Conservation (phyloP, 2,888 invertebrate genomes). For the Eristalinus sepulchralis region DNA sequence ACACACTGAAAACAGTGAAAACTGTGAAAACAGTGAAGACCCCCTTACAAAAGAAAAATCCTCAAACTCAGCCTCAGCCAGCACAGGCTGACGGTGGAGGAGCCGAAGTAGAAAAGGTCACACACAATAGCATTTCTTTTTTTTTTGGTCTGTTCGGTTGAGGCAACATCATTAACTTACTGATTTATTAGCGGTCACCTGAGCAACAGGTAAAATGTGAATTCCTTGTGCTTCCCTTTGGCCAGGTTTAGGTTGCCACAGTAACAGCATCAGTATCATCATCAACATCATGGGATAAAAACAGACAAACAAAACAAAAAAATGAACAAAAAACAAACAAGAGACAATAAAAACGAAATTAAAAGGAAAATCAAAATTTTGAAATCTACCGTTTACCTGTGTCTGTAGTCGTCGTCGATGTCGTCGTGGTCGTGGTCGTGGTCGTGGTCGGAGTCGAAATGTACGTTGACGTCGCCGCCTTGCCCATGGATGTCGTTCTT, state of each 20-base stretch:
- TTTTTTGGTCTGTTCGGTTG: constrained; percentile 51
- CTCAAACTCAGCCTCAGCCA: neutral
- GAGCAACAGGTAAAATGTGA: constrained; percentile 71
- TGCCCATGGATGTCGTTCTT: neutral
- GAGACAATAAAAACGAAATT: constrained; percentile 70
- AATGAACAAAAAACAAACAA: constrained; percentile 60
- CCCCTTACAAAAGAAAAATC: too few species aligned
- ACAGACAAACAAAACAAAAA: constrained; percentile 16
- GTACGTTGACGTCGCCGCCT: neutral
- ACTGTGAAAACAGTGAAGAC: neutral
- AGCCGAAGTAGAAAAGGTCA: constrained; percentile 67
- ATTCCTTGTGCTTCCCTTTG: constrained; percentile 69
- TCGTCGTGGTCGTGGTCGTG: neutral
- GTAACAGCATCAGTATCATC: constrained; percentile 59
- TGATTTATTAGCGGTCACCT: constrained; percentile 81
- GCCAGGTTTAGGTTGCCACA: constrained; percentile 8
- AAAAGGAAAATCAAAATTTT: constrained; percentile 69
- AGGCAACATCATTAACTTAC: constrained; percentile 81
- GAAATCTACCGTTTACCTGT: constrained; percentile 66
- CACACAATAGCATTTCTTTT: constrained; percentile 73
- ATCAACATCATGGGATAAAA: constrained; percentile 52
- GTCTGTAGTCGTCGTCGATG: constrained; percentile 21
- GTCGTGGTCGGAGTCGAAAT: neutral
- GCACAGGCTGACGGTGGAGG: constrained; percentile 50
- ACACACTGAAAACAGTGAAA: constrained; percentile 4